Evolutionary conservation across 2,888 invertebrate genomes (phyloP).

Genomic region (Stramonita haemastoma): DNA sequence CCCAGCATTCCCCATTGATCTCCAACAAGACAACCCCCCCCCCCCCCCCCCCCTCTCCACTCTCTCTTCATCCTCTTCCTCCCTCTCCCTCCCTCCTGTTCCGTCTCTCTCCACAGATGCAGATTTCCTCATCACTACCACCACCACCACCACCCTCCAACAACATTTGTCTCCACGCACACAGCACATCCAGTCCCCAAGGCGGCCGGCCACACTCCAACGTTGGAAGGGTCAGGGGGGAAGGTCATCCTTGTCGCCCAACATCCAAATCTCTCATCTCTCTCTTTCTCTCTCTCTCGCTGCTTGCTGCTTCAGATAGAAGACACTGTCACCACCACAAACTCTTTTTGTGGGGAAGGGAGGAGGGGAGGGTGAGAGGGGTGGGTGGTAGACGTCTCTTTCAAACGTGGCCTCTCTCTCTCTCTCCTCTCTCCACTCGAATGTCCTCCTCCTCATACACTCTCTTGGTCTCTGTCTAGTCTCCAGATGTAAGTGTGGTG

Average conservation of each 20-base stretch:
- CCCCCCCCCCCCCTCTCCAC: background rate
- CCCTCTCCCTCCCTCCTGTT: background rate
- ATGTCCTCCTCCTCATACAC: too few relatives aligned
- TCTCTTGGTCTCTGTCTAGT: too few relatives aligned
- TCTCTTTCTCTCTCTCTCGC: too few relatives aligned
- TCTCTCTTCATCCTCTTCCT: background rate
- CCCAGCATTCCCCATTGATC: background rate
- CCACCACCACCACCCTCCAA: background rate
- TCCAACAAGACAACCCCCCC: background rate
- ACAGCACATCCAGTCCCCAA: slow-evolving; percentile 2
- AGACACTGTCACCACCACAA: background rate
- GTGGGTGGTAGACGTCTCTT: too few relatives aligned
- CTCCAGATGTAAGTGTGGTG: too few relatives aligned
- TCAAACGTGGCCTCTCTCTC: background rate
- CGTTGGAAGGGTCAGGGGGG: background rate
- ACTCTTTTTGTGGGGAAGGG: background rate
- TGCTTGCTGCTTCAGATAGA: slow-evolving; percentile 4
- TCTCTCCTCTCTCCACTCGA: background rate
- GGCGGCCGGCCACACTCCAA: too few relatives aligned
- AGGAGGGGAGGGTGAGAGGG: too few relatives aligned
- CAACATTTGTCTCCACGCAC: background rate
- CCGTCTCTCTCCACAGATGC: background rate
- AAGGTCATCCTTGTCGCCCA: background rate
- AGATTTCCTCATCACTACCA: background rate
- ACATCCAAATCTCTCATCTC: too few relatives aligned